Percentiles rank a stretch among this genome's conserved stretches.
Evolutionary conservation across 2,797 vertebrate genomes (phyloP).

Genomic region (Chrosomus eos): DNA sequence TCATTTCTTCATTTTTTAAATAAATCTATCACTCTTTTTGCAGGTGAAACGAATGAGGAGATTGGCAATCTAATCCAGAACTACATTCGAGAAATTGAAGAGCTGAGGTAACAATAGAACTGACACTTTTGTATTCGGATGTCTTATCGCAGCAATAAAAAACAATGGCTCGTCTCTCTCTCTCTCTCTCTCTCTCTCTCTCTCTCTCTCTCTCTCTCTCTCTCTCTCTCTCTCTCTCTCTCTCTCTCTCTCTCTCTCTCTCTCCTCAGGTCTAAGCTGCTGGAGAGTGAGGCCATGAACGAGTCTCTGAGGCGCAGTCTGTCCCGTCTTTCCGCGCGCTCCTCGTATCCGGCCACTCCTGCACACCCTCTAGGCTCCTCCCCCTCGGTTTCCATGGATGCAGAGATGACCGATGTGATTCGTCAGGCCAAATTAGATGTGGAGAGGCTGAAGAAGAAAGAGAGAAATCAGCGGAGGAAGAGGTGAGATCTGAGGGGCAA

Average conservation of each 20-base stretch:
- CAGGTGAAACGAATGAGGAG: constrained; percentile 91
- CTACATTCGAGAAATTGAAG: constrained; percentile 95
- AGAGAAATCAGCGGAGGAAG: constrained; percentile 87
- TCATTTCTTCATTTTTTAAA: background rate
- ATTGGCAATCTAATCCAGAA: constrained; percentile 92
- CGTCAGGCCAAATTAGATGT: constrained; percentile 91
- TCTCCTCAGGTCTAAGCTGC: constrained; percentile 87
- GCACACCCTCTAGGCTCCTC: constrained; percentile 78
- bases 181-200: too few relatives aligned
- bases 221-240: background rate
- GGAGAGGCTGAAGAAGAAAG: constrained; percentile 91
- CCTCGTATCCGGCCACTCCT: constrained; percentile 70
- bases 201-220: too few relatives aligned
- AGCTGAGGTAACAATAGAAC: constrained; percentile 82
- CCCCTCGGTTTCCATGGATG: constrained; percentile 80
- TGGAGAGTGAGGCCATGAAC: constrained; percentile 97
- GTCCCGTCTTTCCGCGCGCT: constrained; percentile 79
- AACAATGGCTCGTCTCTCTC: too few relatives aligned
- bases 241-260: background rate
- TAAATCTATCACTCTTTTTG: constrained; percentile 3
- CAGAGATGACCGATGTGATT: constrained; percentile 88
- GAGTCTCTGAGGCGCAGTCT: constrained; percentile 89
- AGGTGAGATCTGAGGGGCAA: constrained; percentile 73
- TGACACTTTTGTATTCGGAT: background rate
- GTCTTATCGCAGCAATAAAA: background rate